These are phyloP conservation scores for Peromyscus aztecus DNA, from an alignment of 2,797 vertebrate genomes.

Conservation along the genomic window DNA sequence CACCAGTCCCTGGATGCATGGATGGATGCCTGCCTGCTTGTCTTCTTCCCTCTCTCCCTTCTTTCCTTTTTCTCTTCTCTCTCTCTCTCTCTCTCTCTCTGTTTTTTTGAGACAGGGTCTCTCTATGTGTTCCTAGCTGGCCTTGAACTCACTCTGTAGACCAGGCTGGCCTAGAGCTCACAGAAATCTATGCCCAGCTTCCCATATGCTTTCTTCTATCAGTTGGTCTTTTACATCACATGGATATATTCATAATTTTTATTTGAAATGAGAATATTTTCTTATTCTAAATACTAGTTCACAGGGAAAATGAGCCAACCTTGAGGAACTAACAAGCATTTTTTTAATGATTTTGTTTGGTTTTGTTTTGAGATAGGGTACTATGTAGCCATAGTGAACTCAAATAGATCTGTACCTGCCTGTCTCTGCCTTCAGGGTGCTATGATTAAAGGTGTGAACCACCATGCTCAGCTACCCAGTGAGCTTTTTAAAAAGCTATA, in stretches of 20 bases:
- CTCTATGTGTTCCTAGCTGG: neutral
- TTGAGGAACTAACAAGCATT: slow-evolving; percentile 26
- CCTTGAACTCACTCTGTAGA: neutral
- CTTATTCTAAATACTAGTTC: neutral
- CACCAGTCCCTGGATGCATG: too few relatives aligned
- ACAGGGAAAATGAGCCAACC: slow-evolving; percentile 16
- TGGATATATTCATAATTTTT: neutral
- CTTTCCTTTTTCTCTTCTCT: neutral
- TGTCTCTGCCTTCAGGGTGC: neutral
- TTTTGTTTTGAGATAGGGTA: neutral
- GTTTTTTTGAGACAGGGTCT: neutral
- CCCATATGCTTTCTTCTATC: neutral
- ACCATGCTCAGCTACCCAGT: neutral
- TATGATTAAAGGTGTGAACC: neutral
- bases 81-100: neutral
- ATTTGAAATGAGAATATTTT: slow-evolving; percentile 42
- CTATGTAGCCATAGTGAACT: neutral
- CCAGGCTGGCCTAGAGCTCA: neutral
- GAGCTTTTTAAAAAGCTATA: neutral
- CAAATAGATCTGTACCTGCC: neutral
- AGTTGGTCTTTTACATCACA: neutral
- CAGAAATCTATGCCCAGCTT: neutral
- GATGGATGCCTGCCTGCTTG: neutral
- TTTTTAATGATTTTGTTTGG: slow-evolving; percentile 35
- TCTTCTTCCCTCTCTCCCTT: neutral